Percentiles rank a stretch among this genome's conserved stretches.
Evolutionary conservation across 2,888 invertebrate species (phyloP).

Genomic region (Adineta ricciae): DNA sequence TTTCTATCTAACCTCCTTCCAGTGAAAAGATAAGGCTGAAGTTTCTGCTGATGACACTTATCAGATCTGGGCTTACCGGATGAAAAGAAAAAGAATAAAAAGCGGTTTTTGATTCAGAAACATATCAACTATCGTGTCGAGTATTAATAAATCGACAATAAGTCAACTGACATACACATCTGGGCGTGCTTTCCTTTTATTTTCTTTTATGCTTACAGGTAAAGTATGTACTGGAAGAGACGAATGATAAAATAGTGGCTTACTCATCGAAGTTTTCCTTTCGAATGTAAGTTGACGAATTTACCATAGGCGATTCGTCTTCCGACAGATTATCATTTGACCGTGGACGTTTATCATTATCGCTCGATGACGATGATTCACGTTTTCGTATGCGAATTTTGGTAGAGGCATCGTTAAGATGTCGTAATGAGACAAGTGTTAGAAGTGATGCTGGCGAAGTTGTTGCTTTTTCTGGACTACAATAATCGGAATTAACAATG

Average conservation of each 20-base stretch:
- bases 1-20: neutral
- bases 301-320: neutral
- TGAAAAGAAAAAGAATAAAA: neutral
- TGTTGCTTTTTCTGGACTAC: neutral
- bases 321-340: neutral
- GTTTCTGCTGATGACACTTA: neutral
- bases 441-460: neutral
- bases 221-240: too few species aligned
- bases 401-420: neutral
- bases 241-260: neutral
- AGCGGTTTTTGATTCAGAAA: neutral
- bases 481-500: neutral
- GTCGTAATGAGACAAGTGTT: neutral
- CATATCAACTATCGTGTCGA: neutral
- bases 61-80: neutral
- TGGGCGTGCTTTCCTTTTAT: neutral
- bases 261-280: neutral
- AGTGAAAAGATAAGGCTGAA: neutral
- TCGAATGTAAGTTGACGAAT: neutral
- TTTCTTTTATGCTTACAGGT: too few species aligned
- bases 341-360: neutral
- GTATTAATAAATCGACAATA: neutral
- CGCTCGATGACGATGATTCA: slow-evolving; percentile 14
- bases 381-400: neutral
- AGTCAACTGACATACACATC: neutral